Percentiles rank a stretch among this genome's conserved stretches.
These are phyloP conservation scores for Empidonax alnorum DNA, from an alignment of 2,113 vertebrate species.

Conservation along the genomic window DNA sequence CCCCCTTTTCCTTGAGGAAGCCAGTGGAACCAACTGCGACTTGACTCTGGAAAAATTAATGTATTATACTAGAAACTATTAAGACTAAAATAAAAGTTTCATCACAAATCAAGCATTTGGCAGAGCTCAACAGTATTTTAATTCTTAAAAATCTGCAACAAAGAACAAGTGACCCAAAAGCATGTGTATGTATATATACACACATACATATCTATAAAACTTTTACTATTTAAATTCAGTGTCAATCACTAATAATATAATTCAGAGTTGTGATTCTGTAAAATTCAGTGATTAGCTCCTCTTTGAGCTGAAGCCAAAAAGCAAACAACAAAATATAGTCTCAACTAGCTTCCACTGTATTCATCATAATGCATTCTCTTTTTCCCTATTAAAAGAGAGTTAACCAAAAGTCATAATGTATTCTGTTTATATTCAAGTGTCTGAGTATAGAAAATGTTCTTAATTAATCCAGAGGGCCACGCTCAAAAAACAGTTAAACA, in stretches of 20 bases:
- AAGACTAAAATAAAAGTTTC: background rate
- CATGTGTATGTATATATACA: rapidly evolving
- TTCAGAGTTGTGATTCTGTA: background rate
- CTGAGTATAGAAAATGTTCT: conserved; percentile 62
- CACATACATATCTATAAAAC: background rate
- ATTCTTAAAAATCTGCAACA: background rate
- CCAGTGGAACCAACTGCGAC: background rate
- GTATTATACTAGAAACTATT: background rate
- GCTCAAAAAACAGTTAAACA: conserved; percentile 63
- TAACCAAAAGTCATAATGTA: conserved; percentile 53
- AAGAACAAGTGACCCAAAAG: background rate
- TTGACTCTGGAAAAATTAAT: background rate
- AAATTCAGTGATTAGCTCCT: background rate
- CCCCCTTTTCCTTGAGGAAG: background rate
- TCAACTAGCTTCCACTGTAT: conserved; percentile 1
- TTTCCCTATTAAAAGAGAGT: conserved; percentile 38
- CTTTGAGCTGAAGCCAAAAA: background rate
- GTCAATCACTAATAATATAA: background rate
- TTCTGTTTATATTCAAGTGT: conserved; percentile 59
- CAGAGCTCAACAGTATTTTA: background rate
- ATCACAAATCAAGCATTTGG: background rate
- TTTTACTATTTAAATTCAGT: background rate
- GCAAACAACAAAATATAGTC: conserved; percentile 9
- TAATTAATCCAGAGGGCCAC: conserved; percentile 58
- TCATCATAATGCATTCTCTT: conserved; percentile 43